Evolutionary conservation across 2,797 vertebrate species (phyloP).

Genomic region (Lacerta viridis): DNA sequence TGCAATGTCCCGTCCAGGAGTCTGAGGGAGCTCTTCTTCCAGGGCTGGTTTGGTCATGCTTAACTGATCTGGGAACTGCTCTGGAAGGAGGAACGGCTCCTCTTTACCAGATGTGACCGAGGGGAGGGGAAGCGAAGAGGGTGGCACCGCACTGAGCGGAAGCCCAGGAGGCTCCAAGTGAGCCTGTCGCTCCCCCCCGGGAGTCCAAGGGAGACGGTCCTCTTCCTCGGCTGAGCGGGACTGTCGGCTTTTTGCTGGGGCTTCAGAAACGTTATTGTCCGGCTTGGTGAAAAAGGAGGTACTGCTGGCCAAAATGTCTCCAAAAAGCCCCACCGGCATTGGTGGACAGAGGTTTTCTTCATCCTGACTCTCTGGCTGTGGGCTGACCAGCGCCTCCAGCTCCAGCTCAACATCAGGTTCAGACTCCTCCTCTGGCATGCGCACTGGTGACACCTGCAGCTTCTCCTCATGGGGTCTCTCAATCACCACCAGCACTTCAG

Average conservation of each 20-base stretch:
- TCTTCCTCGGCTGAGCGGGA: constrained; percentile 76
- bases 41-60: constrained; percentile 82
- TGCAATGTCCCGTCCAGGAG: constrained; percentile 90
- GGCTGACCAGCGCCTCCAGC: constrained; percentile 70
- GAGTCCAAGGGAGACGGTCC: constrained; percentile 81
- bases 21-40: constrained; percentile 93
- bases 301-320: constrained; percentile 64
- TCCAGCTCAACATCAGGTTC: constrained; percentile 72
- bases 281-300: constrained; percentile 68
- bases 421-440: constrained; percentile 75
- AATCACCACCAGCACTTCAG: constrained; percentile 69
- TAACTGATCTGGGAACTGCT: constrained; percentile 80
- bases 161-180: constrained; percentile 75
- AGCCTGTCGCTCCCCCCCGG: constrained; percentile 74
- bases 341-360: constrained; percentile 76
- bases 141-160: constrained; percentile 75
- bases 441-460: constrained; percentile 77
- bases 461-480: constrained; percentile 76
- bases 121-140: constrained; percentile 82
- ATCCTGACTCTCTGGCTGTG: constrained; percentile 79
- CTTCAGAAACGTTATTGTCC: constrained; percentile 80
- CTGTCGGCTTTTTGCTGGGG: constrained; percentile 70
- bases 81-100: constrained; percentile 79
- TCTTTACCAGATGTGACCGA: constrained; percentile 77
- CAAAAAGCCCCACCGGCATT: constrained; percentile 80